phyloP scores from a whole-genome alignment of 2,797 vertebrate species.

The Lateolabrax maculatus region DNA sequence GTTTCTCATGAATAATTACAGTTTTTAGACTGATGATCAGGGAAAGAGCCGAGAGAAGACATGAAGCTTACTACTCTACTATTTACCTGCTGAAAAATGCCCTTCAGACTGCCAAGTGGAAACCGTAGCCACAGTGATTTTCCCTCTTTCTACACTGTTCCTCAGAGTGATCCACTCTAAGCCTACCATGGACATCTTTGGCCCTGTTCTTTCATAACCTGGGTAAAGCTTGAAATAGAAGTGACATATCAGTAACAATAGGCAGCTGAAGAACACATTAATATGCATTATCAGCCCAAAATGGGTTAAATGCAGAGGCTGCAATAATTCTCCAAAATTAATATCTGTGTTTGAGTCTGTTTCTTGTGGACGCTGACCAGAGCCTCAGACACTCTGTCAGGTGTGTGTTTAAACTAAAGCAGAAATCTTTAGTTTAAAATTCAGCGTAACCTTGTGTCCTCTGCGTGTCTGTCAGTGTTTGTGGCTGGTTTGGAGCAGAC shows the following conservation, averaged over 20 bases:
- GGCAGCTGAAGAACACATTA: not conserved
- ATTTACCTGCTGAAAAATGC: too few relatives aligned
- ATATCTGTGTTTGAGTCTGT: constrained; percentile 10
- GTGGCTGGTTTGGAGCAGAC: not conserved
- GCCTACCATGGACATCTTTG: too few relatives aligned
- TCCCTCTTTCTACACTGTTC: too few relatives aligned
- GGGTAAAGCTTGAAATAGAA: too few relatives aligned
- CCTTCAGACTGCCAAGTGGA: too few relatives aligned
- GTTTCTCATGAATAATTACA: too few relatives aligned
- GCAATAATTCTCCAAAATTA: not conserved
- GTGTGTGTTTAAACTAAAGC: constrained; percentile 28
- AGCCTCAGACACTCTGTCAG: constrained; percentile 7
- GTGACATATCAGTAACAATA: not conserved
- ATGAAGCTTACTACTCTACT: too few relatives aligned
- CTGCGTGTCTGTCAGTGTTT: not conserved
- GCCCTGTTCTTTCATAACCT: not conserved
- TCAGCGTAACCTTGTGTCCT: not conserved
- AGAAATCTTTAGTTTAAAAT: not conserved
- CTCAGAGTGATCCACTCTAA: too few relatives aligned
- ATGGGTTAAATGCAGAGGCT: not conserved
- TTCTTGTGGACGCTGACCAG: constrained; percentile 10
- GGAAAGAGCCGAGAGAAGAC: too few relatives aligned
- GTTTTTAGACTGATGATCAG: too few relatives aligned
- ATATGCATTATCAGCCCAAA: not conserved
- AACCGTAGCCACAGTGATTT: too few relatives aligned